Percentiles rank a stretch among this genome's conserved stretches.
These are phyloP conservation scores for Shargacucullia verbasci DNA, from an alignment of 2,888 invertebrate genomes.

Conservation along the genomic window DNA sequence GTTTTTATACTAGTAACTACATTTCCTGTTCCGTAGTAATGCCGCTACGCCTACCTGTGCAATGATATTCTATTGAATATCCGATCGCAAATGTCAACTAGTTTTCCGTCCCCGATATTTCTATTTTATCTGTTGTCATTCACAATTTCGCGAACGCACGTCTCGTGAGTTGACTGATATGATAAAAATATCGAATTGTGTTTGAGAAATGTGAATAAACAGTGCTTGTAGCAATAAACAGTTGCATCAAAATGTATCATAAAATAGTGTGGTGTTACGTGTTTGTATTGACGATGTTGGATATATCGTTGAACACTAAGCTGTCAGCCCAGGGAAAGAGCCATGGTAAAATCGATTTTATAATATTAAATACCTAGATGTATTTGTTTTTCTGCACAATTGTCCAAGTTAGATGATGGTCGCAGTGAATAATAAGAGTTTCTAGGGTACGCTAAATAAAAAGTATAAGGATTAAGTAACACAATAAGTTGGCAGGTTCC, in stretches of 20 bases:
- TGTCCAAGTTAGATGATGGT: background rate
- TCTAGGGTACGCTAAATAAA: constrained; percentile 13
- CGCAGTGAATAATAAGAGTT: background rate
- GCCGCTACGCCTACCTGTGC: no score
- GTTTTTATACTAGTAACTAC: no score
- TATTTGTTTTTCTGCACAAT: constrained; percentile 24
- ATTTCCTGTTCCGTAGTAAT: no score
- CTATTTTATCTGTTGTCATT: constrained; percentile 46
- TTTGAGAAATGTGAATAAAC: constrained; percentile 81
- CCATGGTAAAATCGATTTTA: constrained; percentile 91
- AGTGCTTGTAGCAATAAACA: constrained; percentile 64
- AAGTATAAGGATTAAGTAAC: constrained; percentile 51
- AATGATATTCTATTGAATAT: no score
- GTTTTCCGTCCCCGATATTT: no score
- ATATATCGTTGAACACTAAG: constrained; percentile 91
- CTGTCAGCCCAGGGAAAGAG: constrained; percentile 92
- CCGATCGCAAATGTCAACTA: no score
- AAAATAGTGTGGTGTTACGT: constrained; percentile 91
- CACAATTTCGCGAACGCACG: constrained; percentile 67
- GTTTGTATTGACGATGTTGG: constrained; percentile 91
- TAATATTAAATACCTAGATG: constrained; percentile 29
- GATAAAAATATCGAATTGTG: constrained; percentile 67
- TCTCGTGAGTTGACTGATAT: constrained; percentile 65
- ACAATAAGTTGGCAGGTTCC: constrained; percentile 63
- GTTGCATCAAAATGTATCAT: constrained; percentile 84